These are phyloP conservation scores for Leucopsar rothschildi DNA, from an alignment of 2,113 vertebrate species.

Conservation along the genomic window DNA sequence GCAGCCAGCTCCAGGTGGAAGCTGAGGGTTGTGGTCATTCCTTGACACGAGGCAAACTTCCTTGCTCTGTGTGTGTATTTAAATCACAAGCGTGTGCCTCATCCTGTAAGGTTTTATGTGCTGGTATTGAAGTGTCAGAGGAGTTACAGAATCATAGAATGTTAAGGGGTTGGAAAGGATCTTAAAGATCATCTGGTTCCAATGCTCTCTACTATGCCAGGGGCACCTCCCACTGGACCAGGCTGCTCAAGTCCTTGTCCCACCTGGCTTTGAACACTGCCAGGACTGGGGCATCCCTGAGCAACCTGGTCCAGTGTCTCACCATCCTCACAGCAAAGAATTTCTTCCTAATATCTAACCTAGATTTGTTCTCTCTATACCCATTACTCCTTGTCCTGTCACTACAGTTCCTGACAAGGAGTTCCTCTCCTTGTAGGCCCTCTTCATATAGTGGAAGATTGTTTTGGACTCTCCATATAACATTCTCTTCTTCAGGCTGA, in stretches of 20 bases:
- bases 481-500: neutral
- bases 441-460: neutral
- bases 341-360: neutral
- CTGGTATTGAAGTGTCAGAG: neutral
- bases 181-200: neutral
- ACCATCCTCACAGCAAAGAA: neutral
- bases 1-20: neutral
- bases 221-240: neutral
- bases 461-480: neutral
- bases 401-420: neutral
- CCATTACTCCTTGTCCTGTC: neutral
- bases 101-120: neutral
- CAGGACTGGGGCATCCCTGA: neutral
- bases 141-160: neutral
- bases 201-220: rapidly evolving
- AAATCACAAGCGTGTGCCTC: neutral
- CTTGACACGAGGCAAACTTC: neutral
- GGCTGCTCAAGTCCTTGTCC: neutral
- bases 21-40: neutral
- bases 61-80: neutral
- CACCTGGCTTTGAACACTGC: neutral
- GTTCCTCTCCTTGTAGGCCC: neutral
- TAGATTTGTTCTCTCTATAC: neutral
- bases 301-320: neutral
- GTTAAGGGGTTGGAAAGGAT: neutral